phyloP scores from a whole-genome alignment of 1,140 invertebrate genomes.

The Lutraria rhynchaena region DNA sequence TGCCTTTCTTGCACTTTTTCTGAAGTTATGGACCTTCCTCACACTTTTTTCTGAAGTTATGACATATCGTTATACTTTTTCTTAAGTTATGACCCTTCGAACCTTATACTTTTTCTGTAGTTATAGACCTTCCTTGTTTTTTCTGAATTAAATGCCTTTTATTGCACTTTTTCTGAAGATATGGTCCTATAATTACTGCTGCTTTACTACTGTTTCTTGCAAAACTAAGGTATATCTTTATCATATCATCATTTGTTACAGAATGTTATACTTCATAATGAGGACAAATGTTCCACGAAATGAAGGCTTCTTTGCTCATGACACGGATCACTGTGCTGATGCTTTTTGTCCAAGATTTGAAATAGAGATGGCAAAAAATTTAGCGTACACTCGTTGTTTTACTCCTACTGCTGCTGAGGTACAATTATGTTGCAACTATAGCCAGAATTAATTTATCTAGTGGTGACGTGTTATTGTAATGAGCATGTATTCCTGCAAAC shows the following conservation, averaged over 20 bases:
- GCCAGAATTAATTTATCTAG: too few species aligned
- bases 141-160: background rate
- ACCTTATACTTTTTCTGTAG: too few species aligned
- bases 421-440: background rate
- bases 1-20: too few species aligned
- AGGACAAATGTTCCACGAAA: background rate
- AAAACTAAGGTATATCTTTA: background rate
- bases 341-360: background rate
- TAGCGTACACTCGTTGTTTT: background rate
- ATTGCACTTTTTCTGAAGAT: background rate
- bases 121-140: background rate
- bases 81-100: too few species aligned
- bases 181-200: background rate
- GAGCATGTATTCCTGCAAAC: too few species aligned
- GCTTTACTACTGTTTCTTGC: background rate
- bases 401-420: background rate
- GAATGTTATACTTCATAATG: slow-evolving; percentile 2
- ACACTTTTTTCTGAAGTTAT: too few species aligned
- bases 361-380: background rate
- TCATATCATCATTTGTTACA: background rate
- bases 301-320: background rate
- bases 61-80: too few species aligned
- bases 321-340: background rate
- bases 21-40: too few species aligned
- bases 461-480: too few species aligned